Evolutionary conservation across 2,113 vertebrate species (phyloP).

Genomic region (Grammomys dolichurus): DNA sequence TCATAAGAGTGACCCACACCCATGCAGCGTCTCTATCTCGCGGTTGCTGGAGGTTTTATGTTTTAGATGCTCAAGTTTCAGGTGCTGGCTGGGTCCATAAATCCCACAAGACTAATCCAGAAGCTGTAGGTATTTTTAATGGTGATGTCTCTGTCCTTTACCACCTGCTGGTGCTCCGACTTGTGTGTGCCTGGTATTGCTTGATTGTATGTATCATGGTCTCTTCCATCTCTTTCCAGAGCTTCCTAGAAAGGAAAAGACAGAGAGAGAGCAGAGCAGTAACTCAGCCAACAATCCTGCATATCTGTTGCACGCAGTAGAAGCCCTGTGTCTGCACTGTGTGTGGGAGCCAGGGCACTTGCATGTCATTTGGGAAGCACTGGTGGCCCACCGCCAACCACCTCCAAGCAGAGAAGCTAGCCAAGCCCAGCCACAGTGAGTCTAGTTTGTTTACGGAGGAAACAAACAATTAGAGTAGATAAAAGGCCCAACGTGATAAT

Average conservation of each 20-base stretch:
- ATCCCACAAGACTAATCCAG: not conserved
- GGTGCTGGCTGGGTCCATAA: not conserved
- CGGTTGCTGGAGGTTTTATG: not conserved
- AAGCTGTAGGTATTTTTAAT: not conserved
- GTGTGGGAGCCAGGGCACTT: not conserved
- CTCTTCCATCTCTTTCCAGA: not conserved
- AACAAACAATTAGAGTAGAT: conserved; percentile 79
- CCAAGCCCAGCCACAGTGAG: conserved; percentile 64
- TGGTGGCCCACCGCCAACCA: conserved; percentile 13
- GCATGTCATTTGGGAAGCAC: conserved; percentile 8
- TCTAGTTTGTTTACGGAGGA: conserved; percentile 74
- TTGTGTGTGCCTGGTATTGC: not conserved
- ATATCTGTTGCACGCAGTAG: not conserved
- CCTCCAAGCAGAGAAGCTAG: conserved; percentile 59
- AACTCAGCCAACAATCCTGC: not conserved
- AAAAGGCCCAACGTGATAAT: conserved; percentile 71
- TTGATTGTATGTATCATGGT: not conserved
- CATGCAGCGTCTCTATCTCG: not conserved
- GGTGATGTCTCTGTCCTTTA: not conserved
- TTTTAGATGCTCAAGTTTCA: not conserved
- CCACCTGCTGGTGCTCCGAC: not conserved
- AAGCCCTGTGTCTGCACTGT: not conserved
- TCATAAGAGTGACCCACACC: not conserved
- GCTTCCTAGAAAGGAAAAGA: not conserved
- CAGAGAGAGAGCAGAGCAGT: not conserved